Conservation (phyloP, 2,888 invertebrate genomes). For the Pimpla rufipes region DNA sequence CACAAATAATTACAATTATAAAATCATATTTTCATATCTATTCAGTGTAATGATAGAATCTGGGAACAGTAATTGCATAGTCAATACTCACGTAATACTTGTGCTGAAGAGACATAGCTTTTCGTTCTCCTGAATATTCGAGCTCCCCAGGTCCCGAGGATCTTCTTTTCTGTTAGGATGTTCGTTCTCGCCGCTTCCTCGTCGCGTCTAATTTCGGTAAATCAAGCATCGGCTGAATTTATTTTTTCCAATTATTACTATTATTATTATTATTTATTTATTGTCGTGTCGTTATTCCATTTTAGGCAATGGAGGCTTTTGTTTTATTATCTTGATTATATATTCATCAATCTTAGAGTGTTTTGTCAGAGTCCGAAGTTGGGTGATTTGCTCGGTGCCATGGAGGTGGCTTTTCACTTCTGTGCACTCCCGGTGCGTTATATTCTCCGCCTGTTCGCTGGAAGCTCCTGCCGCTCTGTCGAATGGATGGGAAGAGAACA, state of each 20-base stretch:
- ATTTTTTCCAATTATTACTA: conserved; percentile 72
- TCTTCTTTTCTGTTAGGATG: conserved; percentile 39
- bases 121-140: conserved; percentile 65
- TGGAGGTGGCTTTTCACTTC: conserved; percentile 21
- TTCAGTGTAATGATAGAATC: neutral
- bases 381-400: conserved; percentile 31
- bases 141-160: conserved; percentile 57
- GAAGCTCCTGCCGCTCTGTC: conserved; percentile 15
- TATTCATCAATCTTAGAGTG: conserved; percentile 38
- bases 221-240: conserved; percentile 39
- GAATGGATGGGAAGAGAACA: conserved; percentile 11
- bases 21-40: neutral
- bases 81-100: conserved; percentile 83
- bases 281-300: conserved; percentile 60
- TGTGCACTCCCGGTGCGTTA: conserved; percentile 3
- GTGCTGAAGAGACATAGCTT: conserved; percentile 84
- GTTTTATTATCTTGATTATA: conserved; percentile 40
- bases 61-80: neutral
- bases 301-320: conserved; percentile 35
- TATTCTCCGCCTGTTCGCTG: conserved; percentile 20
- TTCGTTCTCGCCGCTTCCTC: conserved; percentile 37
- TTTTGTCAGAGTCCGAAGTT: neutral
- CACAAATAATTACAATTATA: too few species aligned
- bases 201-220: conserved; percentile 17
- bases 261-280: conserved; percentile 70